Evolutionary conservation across 2,888 invertebrate genomes (phyloP).

Genomic region (Doris montereyensis): DNA sequence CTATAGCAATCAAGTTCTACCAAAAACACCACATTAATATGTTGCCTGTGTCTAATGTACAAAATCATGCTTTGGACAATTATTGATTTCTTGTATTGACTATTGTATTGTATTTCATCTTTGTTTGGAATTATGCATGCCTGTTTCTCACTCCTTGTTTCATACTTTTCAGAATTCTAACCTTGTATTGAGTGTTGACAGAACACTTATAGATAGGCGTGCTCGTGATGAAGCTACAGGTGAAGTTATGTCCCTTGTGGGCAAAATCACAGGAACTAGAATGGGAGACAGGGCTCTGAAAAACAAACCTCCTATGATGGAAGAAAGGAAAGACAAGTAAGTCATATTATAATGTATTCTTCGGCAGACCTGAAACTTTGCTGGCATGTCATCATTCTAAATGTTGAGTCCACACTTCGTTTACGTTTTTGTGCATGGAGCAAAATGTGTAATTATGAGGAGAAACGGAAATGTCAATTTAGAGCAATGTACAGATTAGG

Average conservation of each 20-base stretch:
- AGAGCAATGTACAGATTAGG: no score
- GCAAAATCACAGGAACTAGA: conserved; percentile 88
- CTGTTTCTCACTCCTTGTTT: background rate
- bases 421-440: no score
- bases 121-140: background rate
- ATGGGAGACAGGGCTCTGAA: conserved; percentile 98
- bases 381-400: no score
- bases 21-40: no score
- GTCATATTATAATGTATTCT: background rate
- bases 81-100: no score
- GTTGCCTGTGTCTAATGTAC: background rate
- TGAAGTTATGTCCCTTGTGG: conserved; percentile 95
- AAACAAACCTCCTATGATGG: conserved; percentile 92
- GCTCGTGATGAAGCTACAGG: conserved; percentile 99
- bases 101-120: no score
- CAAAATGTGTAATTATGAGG: no score
- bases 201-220: conserved; percentile 94
- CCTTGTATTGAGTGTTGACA: conserved; percentile 99
- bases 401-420: no score
- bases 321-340: conserved; percentile 92
- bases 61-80: no score
- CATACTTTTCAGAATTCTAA: conserved; percentile 89
- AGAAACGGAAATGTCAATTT: no score
- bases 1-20: no score
- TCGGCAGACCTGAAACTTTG: background rate